Conservation (phyloP, 2,888 invertebrate genomes). For the Pimpla rufipes region DNA sequence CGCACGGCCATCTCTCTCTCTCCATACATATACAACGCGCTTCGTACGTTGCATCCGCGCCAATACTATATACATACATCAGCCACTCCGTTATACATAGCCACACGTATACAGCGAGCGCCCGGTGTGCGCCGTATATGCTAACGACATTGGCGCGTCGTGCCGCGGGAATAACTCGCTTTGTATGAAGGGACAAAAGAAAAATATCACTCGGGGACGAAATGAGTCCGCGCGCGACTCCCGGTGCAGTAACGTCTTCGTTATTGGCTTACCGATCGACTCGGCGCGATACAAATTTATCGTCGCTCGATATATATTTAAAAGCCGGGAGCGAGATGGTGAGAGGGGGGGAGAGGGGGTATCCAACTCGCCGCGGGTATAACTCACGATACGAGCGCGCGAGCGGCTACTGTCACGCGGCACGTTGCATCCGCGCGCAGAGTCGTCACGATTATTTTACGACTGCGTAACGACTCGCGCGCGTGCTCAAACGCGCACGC, state of each 20-base stretch:
- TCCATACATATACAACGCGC: not conserved
- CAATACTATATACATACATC: not conserved
- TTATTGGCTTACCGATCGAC: slow-evolving; percentile 31
- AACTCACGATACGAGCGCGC: slow-evolving; percentile 39
- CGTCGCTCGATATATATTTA: slow-evolving; percentile 54
- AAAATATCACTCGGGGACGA: slow-evolving; percentile 2
- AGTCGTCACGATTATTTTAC: slow-evolving; percentile 53
- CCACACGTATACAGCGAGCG: not conserved
- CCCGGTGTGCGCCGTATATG: not conserved
- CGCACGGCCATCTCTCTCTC: slow-evolving; percentile 62
- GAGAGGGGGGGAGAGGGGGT: slow-evolving; percentile 16
- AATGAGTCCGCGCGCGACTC: slow-evolving; percentile 20
- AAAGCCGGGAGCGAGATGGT: not conserved
- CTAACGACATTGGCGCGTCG: slow-evolving; percentile 48
- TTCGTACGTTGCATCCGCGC: no score
- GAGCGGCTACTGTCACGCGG: not conserved
- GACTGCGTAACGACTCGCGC: slow-evolving; percentile 32
- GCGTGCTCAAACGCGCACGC: slow-evolving; percentile 33
- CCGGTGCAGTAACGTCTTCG: slow-evolving; percentile 45
- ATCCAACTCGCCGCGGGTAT: slow-evolving; percentile 14
- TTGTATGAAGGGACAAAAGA: slow-evolving; percentile 29
- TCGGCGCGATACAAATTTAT: slow-evolving; percentile 54
- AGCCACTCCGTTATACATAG: not conserved
- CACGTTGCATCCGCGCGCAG: not conserved
- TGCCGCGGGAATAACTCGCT: slow-evolving; percentile 47